Evolutionary conservation across 2,797 vertebrate species (phyloP), one percentile per base, ranked within the genome.

Genomic region (Microchirus variegatus): DNA sequence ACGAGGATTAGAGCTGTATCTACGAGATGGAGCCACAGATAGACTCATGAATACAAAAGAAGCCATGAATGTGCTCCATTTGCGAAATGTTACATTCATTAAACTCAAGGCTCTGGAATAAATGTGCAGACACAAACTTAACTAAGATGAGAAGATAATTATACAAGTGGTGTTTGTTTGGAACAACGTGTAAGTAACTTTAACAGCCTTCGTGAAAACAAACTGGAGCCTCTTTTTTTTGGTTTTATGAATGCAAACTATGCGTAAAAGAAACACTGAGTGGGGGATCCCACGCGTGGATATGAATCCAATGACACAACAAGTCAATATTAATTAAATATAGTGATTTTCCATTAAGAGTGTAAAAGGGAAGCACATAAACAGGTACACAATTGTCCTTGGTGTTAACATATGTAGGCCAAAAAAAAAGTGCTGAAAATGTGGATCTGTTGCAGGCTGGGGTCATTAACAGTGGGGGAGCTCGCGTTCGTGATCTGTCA

Each of bases 401-500:
- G 31, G 31, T 63, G 63, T 26, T 41, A 82, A 78, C 83, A 80
- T 58, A 76, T 77, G 80, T 73, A 72, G 86, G 83, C 63, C 85
- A 57, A 36, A 63, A 63, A 75, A 77, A 31, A 80, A 78, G 75
- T 74, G 62, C 50, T 78, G 72, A 55, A 82, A 80, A 81, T 85
- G 81, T 82, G 80, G 85, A 82, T 77, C 79, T 81, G 82, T 80
- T 86, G 80, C 84, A 58, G 83, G 70, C 83, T 71, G 83, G 84
- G 85, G 84, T 90, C 85, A 89, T 87, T 87, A 87, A 82, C 83
- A 84, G 81, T 81, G 81, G 83, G 80, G 85, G 84, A 65, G 85
- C 72, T 78, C 78, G 81, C 84, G 84, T 89, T 90, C 90, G 83
- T 91, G 89, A 89, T 91, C 88, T 91, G 87, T 91, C 89, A 91